Evolutionary conservation across 1,140 invertebrate species (phyloP), one percentile per base, ranked within the genome.

Genomic region (Proctacanthus coquilletti): DNA sequence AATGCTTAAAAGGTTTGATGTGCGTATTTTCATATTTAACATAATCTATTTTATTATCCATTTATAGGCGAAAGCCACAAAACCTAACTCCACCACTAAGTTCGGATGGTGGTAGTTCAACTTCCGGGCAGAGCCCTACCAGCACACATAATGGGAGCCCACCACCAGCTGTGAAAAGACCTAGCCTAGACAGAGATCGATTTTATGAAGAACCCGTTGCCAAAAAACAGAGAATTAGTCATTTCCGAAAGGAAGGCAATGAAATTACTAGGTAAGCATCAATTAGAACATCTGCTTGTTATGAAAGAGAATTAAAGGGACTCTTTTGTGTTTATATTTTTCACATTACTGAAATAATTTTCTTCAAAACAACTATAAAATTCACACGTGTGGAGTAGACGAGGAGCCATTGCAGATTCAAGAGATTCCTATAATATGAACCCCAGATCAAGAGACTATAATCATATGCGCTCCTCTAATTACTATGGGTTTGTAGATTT

Each of bases 1-100:
- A 51, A 74, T 83, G 51, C 64, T 93, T 43, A 91, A 87, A 70
- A 75, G 76, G 78, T 27, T n/a, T n/a, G n/a, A n/a, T n/a, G n/a
- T n/a, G 23, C 23, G 8, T 81, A 49, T 45, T 37, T 41, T 38
- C 29, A 35, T 34, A 18, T 9, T 20, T 21, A 31, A 30, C 20
- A 11, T 36, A 19, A 39, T 36, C 9, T 39, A 36, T 14, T 15
- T 51, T 30, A n/a, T 20, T 40, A 37, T 40, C 5, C 17, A 36
- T 33, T 36, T 36, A 23, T 53, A 78, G 84, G 50, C 75, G 81
- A 48, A 88, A 87, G 65, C 84, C 84, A 45, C 80, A 85, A 63
- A 87, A 86, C 61, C 65, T 88, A 50, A 88, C 83, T 10, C 83
- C 84, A 31, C 84, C 84, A 6, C 74, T 83, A 33, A 84, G 80